Evolutionary conservation across 23 tunicate genomes (phyloP), one percentile per base, ranked within the genome.

Genomic region (Styela clava): DNA sequence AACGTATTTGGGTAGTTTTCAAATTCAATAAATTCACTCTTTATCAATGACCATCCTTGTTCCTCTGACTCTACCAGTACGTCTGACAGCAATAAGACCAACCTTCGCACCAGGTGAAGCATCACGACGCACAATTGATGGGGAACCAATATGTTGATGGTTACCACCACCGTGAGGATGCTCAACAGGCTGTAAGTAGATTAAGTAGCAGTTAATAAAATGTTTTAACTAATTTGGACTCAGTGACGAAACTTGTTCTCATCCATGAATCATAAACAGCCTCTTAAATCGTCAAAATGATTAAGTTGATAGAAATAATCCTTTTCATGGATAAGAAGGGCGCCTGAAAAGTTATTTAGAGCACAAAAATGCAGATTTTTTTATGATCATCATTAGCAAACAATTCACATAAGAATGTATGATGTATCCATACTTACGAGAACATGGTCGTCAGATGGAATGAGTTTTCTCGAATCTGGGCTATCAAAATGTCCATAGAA

Each of bases 141-240:
- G 98, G 2, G 86, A 74, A 64, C 98, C 98, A 74, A 92, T 92
- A 84, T 92, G 98, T 52, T 92, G 98, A 84, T 92, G 98, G 89
- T 92, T 92, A 92, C 98, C 98, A 37, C 98, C 98, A 84, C 98
- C 98, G 63, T 88, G 90, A 67, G 98, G 98, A 92, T 92, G 98
- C 89, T 92, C 93, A 29, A 92, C 98, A 34, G 98, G 98, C 91
- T 89, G 83, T 2, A n/a, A n/a, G n/a, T n/a, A n/a, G n/a, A n/a
- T n/a, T n/a, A n/a, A n/a, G n/a, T n/a, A n/a, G 71, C 16, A 68
- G n/a, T n/a, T n/a, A n/a, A 20, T 16, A 68, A 20, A 68, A 20
- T 20, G 24, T 68, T 68, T 20, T 61, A 21, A 61, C 21, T 19
- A 61, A 21, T 61, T 61, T 21, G 64, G 21, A 61, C 20, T 61